phyloP scores from a whole-genome alignment of 2,113 vertebrate species.

The Hypocryptadius cinnamomeus region DNA sequence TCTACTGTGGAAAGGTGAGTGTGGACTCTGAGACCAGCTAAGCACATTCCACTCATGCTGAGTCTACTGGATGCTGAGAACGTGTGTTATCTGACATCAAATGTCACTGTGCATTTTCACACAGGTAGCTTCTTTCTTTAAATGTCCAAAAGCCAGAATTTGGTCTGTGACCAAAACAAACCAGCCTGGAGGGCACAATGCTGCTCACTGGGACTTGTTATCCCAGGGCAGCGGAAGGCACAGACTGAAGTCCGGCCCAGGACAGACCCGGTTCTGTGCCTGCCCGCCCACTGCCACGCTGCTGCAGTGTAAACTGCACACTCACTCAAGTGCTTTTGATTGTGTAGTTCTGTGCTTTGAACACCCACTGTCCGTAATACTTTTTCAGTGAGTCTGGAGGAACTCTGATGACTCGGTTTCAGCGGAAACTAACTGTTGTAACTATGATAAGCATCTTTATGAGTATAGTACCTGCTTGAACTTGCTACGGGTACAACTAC shows the following conservation, averaged over 20 bases:
- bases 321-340: background rate
- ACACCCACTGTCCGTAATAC: background rate
- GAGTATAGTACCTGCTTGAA: background rate
- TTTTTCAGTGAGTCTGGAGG: background rate
- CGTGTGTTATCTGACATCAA: background rate
- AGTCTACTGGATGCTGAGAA: background rate
- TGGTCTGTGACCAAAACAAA: background rate
- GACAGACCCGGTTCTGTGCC: rapidly evolving
- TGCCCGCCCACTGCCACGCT: rapidly evolving
- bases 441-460: background rate
- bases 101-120: background rate
- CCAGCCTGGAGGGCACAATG: rapidly evolving
- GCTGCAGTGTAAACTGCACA: background rate
- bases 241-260: rapidly evolving
- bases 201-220: background rate
- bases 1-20: background rate
- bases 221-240: rapidly evolving
- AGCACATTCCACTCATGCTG: background rate
- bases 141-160: background rate
- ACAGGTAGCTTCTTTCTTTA: background rate
- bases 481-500: background rate
- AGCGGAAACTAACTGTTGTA: background rate
- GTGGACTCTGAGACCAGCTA: background rate
- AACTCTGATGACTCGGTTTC: background rate
- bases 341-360: background rate